phyloP scores from a whole-genome alignment of 1,140 invertebrate genomes.

The Neodiprion fabricii region DNA sequence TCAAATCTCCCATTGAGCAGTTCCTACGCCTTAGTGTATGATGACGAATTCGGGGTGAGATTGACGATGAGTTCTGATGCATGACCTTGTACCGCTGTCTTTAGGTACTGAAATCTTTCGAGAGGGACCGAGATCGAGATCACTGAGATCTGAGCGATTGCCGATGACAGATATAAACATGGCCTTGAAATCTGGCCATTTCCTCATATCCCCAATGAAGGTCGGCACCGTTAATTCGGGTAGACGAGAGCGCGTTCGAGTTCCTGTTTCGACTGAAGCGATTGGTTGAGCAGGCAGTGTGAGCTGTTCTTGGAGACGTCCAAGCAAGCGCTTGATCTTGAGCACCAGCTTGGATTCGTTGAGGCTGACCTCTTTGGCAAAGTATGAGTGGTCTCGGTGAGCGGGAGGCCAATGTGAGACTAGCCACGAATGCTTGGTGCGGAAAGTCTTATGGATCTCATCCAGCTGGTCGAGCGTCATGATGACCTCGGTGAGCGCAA shows the following conservation, averaged over 20 bases:
- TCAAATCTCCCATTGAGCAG: constrained; percentile 13
- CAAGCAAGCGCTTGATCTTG: not conserved
- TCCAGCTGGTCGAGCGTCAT: not conserved
- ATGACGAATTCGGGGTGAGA: not conserved
- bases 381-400: not conserved
- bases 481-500: not conserved
- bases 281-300: not conserved
- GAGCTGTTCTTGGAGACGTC: not conserved
- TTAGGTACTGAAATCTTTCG: constrained; percentile 17
- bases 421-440: not conserved
- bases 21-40: constrained; percentile 5
- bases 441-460: not conserved
- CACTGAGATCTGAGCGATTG: not conserved
- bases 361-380: not conserved
- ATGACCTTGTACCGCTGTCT: not conserved
- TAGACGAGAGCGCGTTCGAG: not conserved
- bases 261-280: not conserved
- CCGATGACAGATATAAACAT: not conserved
- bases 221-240: constrained; percentile 1
- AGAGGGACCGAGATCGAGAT: not conserved
- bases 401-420: not conserved
- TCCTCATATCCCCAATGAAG: not conserved
- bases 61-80: constrained; percentile 15
- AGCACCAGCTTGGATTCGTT: not conserved
- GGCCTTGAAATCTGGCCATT: constrained; percentile 6